Evolutionary conservation across 2,797 vertebrate genomes (phyloP).

Genomic region (Acropternis orthonyx): DNA sequence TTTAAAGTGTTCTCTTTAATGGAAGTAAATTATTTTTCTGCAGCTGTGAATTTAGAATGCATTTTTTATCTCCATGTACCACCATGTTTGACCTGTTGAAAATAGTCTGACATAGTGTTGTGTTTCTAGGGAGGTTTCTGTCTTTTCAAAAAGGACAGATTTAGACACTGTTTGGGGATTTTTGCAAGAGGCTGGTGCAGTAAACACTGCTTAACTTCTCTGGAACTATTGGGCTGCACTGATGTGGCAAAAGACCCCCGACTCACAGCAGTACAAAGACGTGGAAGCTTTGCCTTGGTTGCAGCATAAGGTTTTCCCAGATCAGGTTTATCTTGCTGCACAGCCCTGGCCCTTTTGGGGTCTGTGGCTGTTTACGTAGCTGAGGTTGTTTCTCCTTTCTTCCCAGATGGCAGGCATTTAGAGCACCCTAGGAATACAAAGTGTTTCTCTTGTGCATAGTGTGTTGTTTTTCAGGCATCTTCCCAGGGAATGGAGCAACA

Average conservation of each 20-base stretch:
- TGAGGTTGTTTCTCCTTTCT: neutral
- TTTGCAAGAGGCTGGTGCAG: neutral
- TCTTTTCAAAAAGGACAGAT: neutral
- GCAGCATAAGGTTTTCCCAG: neutral
- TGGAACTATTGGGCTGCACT: neutral
- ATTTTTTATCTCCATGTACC: neutral
- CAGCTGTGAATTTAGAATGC: neutral
- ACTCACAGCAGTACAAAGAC: neutral
- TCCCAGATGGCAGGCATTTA: neutral
- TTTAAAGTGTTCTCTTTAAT: neutral
- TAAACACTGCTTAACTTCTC: neutral
- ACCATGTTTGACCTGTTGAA: neutral
- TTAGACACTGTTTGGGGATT: neutral
- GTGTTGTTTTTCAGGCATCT: constrained; percentile 11
- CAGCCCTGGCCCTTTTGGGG: neutral
- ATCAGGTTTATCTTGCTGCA: neutral
- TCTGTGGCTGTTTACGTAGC: neutral
- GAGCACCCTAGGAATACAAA: neutral
- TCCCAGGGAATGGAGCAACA: neutral
- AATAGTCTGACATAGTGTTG: neutral
- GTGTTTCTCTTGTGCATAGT: neutral
- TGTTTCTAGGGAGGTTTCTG: neutral
- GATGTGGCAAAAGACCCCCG: neutral
- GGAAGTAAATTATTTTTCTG: neutral
- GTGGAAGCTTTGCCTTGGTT: neutral